Evolutionary conservation across 2,797 vertebrate genomes (phyloP), one percentile per base, ranked within the genome.

Genomic region (Micropoecilia bifurca): DNA sequence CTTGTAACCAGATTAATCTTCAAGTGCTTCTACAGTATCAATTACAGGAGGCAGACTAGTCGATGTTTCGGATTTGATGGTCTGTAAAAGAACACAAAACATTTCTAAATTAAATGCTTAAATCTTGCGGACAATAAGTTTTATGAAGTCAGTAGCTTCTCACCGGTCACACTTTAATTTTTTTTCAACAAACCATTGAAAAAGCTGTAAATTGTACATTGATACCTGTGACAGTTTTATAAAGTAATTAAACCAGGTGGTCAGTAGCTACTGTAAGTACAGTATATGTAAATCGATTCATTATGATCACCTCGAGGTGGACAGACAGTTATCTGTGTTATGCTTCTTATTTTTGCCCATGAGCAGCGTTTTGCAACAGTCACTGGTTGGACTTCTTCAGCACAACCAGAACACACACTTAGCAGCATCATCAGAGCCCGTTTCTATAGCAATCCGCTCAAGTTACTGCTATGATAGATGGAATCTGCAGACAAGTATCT

Each of bases 261-360:
- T 63, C 28, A 63, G 14, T 2, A 63, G 28, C 59, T 33, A 18
- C 59, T 61, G 57, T 28, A 28, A 16, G 1, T 61, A 16, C 28
- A 30, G 28, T 14, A 33, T 30, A 61, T 33, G 13, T 33, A 61
- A 28, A 61, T 61, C 5, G 7, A 6, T 63, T 63, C 6, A 33
- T 82, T 82, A 77, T 80, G 74, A 13, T 83, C 82, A 90, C 79
- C 77, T 85, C 76, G 76, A 74, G 71, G n/a, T 71, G 59, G 48
- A 48, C 82, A 80, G 90, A 80, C 85, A 86, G n/a, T 75, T 76
- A 74, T 59, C 55, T 76, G 20, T 82, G 85, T 72, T 76, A 46
- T 33, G 41, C 45, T 30, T 6, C 61, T 87, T 73, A 90, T 91
- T 81, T 76, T 57, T 79, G 50, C 36, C 78, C 77, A 79, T 1